Base-by-base conservation (phyloP, 2,113 vertebrate species). In the Nothoprocta pentlandii region DNA sequence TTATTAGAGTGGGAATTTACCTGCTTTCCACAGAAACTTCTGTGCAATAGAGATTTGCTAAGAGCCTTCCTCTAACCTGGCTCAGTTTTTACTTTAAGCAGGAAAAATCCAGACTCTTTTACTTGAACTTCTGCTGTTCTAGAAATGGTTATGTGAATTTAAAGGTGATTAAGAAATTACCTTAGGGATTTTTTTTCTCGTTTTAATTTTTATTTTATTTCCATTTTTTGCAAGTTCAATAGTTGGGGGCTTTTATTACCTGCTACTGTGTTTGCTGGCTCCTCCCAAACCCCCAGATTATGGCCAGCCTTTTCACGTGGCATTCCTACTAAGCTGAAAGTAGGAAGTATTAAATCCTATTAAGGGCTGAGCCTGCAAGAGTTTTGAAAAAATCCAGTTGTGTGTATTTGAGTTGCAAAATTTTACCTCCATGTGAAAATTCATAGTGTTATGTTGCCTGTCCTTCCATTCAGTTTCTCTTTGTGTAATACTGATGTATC, bases 381-480 rank as follows among this genome's bases (percentile, higher is more conserved):
- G 28, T 56, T 88, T 34, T n/a, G 21, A 16, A 42, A n/a, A 41
- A 77, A 47, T 51, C 68, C 16, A 5, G 1, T 61, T 69, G 5
- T 61, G 12, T 36, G 30, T 64, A 17, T 87, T 82, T 47, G 41
- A 47, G 12, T 30, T 88, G 68, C 23, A 74, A 51, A 80, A 70
- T 53, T 12, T 30, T 44, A 28, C 13, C 64, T 70, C 56, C 6
- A 1, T 56, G 25, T 84, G 56, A 47, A 88, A 44, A 9, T 7
- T 26, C 5, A 23, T 67, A 9, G 12, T 41, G 4, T 20, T 51
- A 17, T 3, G 19, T 44, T 20, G 17, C 0, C 0, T 25, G 28
- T 42, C 30, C 13, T 46, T 68, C 4, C 28, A 30, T 19, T 44
- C 82, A 74, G 22, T 7, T 75, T 9, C 47, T 42, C 73, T n/a